Percentiles rank a stretch among this genome's conserved stretches.
phyloP scores from a whole-genome alignment of 2,797 vertebrate species.

The Schizopygopsis pylzovi region DNA sequence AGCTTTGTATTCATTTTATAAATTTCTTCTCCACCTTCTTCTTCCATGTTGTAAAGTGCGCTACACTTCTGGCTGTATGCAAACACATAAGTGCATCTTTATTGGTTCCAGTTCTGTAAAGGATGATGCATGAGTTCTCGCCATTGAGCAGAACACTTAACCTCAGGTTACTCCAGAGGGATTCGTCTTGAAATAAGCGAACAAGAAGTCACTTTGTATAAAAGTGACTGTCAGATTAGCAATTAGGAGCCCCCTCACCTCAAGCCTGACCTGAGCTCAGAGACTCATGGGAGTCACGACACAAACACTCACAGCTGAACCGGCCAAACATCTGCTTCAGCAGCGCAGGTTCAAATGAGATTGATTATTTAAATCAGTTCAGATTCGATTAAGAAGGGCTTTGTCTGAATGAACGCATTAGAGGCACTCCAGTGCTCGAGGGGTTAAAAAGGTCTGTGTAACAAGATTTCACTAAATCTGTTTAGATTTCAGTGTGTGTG shows the following conservation, averaged over 20 bases:
- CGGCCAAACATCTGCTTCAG: conserved; percentile 22
- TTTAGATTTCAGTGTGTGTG: conserved; percentile 27
- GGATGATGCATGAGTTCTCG: conserved; percentile 1
- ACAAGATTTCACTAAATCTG: conserved; percentile 47
- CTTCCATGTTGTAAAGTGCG: not conserved
- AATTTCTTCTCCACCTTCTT: not conserved
- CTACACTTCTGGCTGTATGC: not conserved
- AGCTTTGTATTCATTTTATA: not conserved
- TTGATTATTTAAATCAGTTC: conserved; percentile 54
- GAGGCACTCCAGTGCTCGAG: conserved; percentile 24
- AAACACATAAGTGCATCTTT: conserved; percentile 6
- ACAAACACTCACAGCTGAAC: not conserved
- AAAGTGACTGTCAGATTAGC: conserved; percentile 12
- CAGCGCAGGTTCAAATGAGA: conserved; percentile 34
- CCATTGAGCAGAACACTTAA: conserved; percentile 4
- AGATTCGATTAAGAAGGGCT: conserved; percentile 49
- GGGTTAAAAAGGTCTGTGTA: conserved; percentile 52
- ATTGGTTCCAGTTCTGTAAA: not conserved
- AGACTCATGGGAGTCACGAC: conserved; percentile 28
- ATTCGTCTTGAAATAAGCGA: not conserved
- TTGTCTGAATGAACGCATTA: conserved; percentile 52
- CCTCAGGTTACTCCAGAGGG: conserved; percentile 1
- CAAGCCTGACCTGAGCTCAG: conserved; percentile 31
- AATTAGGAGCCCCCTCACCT: conserved; percentile 25
- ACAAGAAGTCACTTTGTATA: conserved; percentile 28